Percentiles rank a stretch among this genome's conserved stretches.
Evolutionary conservation across 1,140 invertebrate species (phyloP).

Genomic region (Apis florea): DNA sequence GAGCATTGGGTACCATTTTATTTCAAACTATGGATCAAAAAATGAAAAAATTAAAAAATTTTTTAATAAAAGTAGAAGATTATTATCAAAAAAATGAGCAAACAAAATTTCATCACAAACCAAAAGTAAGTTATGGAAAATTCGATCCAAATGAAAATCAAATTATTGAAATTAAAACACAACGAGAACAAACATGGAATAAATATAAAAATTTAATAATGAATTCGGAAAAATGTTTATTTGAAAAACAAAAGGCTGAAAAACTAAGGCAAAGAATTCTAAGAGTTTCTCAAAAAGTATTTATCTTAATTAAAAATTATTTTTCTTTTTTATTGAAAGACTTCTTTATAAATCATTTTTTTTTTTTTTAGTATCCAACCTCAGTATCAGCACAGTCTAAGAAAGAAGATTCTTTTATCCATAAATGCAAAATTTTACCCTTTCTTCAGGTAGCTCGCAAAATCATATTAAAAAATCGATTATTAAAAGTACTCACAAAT

Average conservation of each 20-base stretch:
- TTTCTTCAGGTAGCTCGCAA: conserved; percentile 31
- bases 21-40: neutral
- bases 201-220: neutral
- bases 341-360: neutral
- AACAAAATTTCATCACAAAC: conserved; percentile 5
- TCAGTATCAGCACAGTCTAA: neutral
- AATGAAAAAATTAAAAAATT: neutral
- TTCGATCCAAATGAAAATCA: neutral
- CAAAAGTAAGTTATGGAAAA: conserved; percentile 15
- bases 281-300: conserved; percentile 7
- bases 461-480: conserved; percentile 25
- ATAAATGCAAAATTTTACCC: neutral
- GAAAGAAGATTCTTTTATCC: neutral
- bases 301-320: neutral
- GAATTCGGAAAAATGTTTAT: neutral
- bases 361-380: conserved; percentile 10
- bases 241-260: neutral
- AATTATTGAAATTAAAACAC: conserved; percentile 2
- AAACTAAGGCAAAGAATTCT: conserved; percentile 26
- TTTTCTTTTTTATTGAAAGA: neutral
- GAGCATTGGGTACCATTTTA: neutral
- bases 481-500: conserved; percentile 15
- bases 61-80: neutral
- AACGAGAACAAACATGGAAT: conserved; percentile 10
- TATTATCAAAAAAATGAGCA: neutral